phyloP scores from a whole-genome alignment of 2,113 vertebrate genomes.

The Hemiscyllium ocellatum region DNA sequence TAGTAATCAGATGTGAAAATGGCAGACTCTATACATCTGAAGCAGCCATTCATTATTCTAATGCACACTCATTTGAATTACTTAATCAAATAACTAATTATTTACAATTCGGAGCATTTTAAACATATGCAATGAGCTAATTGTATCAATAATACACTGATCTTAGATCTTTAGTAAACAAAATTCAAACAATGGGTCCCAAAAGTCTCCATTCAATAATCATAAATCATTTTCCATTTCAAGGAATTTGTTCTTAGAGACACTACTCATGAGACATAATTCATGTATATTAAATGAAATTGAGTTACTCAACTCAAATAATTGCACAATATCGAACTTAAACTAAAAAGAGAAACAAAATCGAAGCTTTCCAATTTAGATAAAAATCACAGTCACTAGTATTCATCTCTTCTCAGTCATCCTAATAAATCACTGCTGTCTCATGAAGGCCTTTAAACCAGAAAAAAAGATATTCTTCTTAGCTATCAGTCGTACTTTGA shows the following conservation, averaged over 20 bases:
- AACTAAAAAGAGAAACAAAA: too few relatives aligned
- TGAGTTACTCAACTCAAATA: not conserved
- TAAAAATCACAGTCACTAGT: not conserved
- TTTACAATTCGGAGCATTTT: not conserved
- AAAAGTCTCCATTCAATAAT: not conserved
- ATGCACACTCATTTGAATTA: not conserved
- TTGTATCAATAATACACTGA: not conserved
- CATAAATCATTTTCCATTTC: not conserved
- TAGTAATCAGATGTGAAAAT: not conserved
- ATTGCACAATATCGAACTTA: too few relatives aligned
- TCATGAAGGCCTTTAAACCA: not conserved
- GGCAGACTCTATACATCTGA: not conserved
- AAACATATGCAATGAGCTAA: not conserved
- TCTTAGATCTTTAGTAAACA: not conserved
- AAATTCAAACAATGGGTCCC: not conserved
- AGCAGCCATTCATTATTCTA: not conserved
- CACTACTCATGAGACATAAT: not conserved
- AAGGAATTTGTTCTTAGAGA: not conserved
- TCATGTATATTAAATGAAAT: not conserved
- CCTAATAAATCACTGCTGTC: not conserved
- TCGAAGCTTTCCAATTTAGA: too few relatives aligned
- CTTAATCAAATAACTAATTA: not conserved
- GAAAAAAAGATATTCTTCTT: not conserved
- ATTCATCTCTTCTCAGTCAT: not conserved
- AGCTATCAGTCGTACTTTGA: not conserved